phyloP scores from a whole-genome alignment of 2,888 invertebrate species.

The Apamea anceps region DNA sequence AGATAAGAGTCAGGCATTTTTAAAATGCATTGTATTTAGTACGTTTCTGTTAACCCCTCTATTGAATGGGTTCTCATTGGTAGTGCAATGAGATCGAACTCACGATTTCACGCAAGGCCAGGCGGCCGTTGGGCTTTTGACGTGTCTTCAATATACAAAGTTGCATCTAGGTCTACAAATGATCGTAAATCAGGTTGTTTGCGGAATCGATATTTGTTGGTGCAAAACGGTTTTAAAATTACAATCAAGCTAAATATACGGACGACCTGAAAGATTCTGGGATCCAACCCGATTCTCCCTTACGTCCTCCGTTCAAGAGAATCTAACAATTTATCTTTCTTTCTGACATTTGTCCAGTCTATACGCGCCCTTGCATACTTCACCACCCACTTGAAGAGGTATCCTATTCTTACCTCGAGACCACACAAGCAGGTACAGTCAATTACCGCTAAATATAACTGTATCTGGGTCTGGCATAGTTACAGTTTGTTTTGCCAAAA shows the following conservation, averaged over 20 bases:
- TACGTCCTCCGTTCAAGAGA: not conserved
- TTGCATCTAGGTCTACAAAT: too few species aligned
- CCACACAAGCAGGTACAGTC: conserved; percentile 47
- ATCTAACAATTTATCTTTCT: not conserved
- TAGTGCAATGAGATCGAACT: too few species aligned
- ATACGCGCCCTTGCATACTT: not conserved
- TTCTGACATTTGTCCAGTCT: not conserved
- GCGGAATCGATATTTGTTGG: not conserved
- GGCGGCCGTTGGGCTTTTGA: too few species aligned
- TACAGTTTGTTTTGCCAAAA: conserved; percentile 63
- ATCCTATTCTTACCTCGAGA: conserved; percentile 50
- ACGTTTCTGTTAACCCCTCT: too few species aligned
- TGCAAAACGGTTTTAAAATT: not conserved
- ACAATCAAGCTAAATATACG: not conserved
- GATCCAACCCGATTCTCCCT: not conserved
- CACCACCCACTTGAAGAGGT: conserved; percentile 44
- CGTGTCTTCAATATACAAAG: too few species aligned
- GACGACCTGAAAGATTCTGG: not conserved
- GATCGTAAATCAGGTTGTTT: too few species aligned
- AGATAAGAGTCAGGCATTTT: not conserved
- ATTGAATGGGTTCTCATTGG: too few species aligned
- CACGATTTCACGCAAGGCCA: too few species aligned
- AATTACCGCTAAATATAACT: conserved; percentile 61
- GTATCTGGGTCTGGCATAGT: conserved; percentile 53
- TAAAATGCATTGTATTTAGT: not conserved